Evolutionary conservation across 2,113 vertebrate genomes (phyloP), one percentile per base, ranked within the genome.

Genomic region (Nasalis larvatus): DNA sequence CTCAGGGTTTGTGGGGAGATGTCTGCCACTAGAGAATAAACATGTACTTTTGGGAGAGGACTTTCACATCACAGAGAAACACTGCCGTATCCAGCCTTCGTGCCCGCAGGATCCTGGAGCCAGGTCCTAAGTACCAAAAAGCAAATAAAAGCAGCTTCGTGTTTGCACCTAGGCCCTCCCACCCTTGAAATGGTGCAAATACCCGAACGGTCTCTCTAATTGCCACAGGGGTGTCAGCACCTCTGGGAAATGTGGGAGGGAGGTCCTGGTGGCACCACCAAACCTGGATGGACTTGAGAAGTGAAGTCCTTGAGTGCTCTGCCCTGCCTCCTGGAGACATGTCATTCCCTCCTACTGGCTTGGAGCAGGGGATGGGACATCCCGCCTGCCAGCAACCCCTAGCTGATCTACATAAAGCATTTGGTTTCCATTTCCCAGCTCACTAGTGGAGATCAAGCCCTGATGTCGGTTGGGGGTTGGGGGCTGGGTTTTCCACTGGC

Each of bases 371-470:
- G 47, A 23, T 17, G 17, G 32, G 20, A 0, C 6, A 4, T 18
- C 54, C 27, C 32, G 52, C 21, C 32, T 4, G 35, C 60, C 14
- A 17, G 40, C 37, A 49, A 49, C 58, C 56, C 12, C 12, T 17
- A 32, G 90, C 78, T 0, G 1, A 77, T 69, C 58, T 74, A 14
- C 45, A 30, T n/a, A 66, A 96, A 63, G 27, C 93, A 49, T 97
- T 88, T 91, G 89, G 86, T 97, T 97, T 95, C 69, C 21, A 89
- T 97, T 96, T 95, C 74, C 74, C 35, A 82, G 84, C 86, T 95
- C 52, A 13, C 93, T 77, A 85, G 60, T 40, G 54, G 47, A 77
- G 66, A 76, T 90, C 49, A 85, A 96, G 40, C 73, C 58, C 85
- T 16, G 78, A 63, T 17, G 63, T 49, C 0, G 21, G 49, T 84